phyloP scores from a whole-genome alignment of 2,113 vertebrate genomes.

The Gymnobelideus leadbeateri region DNA sequence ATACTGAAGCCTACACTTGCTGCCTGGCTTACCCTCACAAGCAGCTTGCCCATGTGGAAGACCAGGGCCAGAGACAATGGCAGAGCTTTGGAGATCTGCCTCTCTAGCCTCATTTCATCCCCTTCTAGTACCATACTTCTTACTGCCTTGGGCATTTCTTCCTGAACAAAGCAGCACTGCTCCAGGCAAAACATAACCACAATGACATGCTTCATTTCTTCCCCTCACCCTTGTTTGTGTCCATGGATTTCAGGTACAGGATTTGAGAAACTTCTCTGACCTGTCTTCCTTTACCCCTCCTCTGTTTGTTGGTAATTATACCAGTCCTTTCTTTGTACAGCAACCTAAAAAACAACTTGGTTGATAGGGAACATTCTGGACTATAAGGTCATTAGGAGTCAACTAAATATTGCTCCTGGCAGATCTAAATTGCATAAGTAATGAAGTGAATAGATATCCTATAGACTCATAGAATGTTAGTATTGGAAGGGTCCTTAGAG shows the following conservation, averaged over 20 bases:
- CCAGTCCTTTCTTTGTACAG: slow-evolving; percentile 7
- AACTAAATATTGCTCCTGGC: neutral
- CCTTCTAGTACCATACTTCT: neutral
- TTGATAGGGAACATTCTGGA: neutral
- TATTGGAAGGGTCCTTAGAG: neutral
- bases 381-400: neutral
- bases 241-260: neutral
- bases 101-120: neutral
- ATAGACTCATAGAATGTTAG: neutral
- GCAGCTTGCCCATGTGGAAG: neutral
- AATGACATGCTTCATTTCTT: neutral
- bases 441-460: neutral
- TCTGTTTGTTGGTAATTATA: neutral
- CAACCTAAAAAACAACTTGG: neutral
- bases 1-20: neutral
- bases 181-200: neutral
- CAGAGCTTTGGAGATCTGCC: neutral
- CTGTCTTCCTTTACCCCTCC: slow-evolving; percentile 21
- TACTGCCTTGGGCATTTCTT: neutral
- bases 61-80: neutral
- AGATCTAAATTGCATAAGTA: neutral
- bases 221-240: neutral
- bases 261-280: neutral
- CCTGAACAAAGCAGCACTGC: neutral
- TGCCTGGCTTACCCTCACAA: neutral